Evolutionary conservation across 1,140 invertebrate genomes (phyloP).

Genomic region (Zaprionus inermis): DNA sequence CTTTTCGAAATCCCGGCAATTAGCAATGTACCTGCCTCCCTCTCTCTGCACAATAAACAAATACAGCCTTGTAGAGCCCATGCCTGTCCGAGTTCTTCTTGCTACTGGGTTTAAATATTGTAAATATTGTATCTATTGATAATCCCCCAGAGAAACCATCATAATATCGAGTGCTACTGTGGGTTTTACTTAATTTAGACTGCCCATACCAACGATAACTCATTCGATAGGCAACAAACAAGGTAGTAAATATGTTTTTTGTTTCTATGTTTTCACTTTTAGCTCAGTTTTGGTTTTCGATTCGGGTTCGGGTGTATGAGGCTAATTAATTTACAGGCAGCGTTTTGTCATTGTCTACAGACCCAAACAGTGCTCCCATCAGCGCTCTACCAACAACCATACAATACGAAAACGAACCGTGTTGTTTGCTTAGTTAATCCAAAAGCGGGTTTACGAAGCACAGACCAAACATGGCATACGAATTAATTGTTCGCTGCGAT

Average conservation of each 20-base stretch:
- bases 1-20: conserved; percentile 55
- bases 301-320: conserved; percentile 8
- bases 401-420: conserved; percentile 20
- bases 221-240: neutral
- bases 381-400: conserved; percentile 13
- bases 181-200: neutral
- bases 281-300: conserved; percentile 10
- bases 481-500: conserved; percentile 63
- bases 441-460: conserved; percentile 71
- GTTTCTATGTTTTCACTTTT: conserved; percentile 18
- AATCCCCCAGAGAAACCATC: neutral
- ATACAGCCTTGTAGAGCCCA: neutral
- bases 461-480: conserved; percentile 71
- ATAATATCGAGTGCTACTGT: neutral
- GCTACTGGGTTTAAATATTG: no score
- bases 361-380: conserved; percentile 37
- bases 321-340: conserved; percentile 47
- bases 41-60: neutral
- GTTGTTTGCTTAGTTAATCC: conserved; percentile 69
- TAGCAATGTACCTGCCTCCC: conserved; percentile 1
- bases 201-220: neutral
- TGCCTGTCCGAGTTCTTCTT: neutral
- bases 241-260: neutral
- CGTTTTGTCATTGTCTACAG: conserved; percentile 34
- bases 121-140: neutral